Evolutionary conservation across 2,888 invertebrate species (phyloP).

Genomic region (Baronia brevicornis): DNA sequence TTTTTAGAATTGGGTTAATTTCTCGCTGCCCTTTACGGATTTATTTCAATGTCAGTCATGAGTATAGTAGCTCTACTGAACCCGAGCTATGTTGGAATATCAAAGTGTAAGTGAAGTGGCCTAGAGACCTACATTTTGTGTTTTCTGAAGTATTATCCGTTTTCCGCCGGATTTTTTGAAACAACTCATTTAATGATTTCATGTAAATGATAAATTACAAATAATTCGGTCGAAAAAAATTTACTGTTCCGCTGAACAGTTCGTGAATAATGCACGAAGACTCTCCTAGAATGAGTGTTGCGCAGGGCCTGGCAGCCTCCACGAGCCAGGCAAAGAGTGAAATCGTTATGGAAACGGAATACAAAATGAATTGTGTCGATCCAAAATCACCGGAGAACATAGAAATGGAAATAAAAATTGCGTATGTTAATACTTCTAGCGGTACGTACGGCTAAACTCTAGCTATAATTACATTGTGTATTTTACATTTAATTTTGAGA

Average conservation of each 20-base stretch:
- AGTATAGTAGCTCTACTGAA: constrained; percentile 81
- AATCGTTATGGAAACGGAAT: constrained; percentile 59
- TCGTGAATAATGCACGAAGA: constrained; percentile 80
- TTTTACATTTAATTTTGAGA: constrained; percentile 9
- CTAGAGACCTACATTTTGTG: constrained; percentile 89
- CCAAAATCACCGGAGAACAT: constrained; percentile 67
- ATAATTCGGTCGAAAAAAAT: constrained; percentile 38
- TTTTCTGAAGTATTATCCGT: constrained; percentile 52
- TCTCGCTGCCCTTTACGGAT: constrained; percentile 73
- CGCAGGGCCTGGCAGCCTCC: constrained; percentile 80
- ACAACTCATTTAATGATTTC: constrained; percentile 69
- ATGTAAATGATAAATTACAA: constrained; percentile 52
- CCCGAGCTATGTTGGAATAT: constrained; percentile 83
- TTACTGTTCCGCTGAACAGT: constrained; percentile 57
- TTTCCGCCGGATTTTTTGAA: constrained; percentile 71
- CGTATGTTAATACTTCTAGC: constrained; percentile 75
- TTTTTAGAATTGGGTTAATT: constrained; percentile 63
- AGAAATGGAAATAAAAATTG: constrained; percentile 77
- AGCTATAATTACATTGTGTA: constrained; percentile 11
- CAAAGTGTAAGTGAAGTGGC: constrained; percentile 90
- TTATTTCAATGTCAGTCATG: constrained; percentile 78
- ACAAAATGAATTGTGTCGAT: constrained; percentile 61
- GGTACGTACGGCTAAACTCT: constrained; percentile 59
- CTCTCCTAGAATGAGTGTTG: constrained; percentile 80
- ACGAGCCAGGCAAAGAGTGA: constrained; percentile 71